These are phyloP conservation scores for Okapia johnstoni DNA, from an alignment of 2,113 vertebrate species.

Conservation along the genomic window DNA sequence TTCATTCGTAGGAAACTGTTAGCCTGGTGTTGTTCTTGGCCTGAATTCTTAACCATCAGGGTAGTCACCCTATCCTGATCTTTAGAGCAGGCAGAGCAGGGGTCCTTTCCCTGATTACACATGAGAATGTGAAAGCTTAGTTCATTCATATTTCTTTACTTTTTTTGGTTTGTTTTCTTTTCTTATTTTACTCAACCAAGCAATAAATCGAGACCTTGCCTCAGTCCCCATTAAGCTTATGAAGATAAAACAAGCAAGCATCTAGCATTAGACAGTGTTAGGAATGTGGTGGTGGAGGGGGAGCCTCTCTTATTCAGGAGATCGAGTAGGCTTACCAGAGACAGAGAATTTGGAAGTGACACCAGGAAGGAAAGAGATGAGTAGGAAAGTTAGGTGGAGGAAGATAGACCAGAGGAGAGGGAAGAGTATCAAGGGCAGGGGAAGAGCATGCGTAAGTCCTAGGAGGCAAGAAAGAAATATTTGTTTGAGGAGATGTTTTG, in stretches of 20 bases:
- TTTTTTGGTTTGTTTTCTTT: background rate
- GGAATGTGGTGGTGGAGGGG: too few species aligned
- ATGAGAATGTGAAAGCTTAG: background rate
- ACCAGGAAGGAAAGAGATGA: background rate
- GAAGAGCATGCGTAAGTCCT: background rate
- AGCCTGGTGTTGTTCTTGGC: background rate
- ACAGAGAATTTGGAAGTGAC: background rate
- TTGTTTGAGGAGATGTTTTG: background rate
- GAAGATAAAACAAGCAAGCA: background rate
- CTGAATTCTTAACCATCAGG: background rate
- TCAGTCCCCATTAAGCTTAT: background rate
- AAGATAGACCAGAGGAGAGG: background rate
- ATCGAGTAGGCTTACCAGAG: background rate
- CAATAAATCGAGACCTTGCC: background rate
- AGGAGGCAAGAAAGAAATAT: background rate
- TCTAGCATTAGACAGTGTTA: background rate
- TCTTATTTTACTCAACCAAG: background rate
- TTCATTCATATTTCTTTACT: background rate
- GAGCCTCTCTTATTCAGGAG: background rate
- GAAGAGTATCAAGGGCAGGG: rapidly evolving
- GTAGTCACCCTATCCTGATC: background rate
- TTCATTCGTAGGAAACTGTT: background rate
- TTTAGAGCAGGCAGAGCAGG: background rate
- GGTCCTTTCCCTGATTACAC: background rate
- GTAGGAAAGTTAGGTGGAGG: background rate